Conservation (phyloP, 2,113 vertebrate genomes). For the Poeciliopsis occidentalis region DNA sequence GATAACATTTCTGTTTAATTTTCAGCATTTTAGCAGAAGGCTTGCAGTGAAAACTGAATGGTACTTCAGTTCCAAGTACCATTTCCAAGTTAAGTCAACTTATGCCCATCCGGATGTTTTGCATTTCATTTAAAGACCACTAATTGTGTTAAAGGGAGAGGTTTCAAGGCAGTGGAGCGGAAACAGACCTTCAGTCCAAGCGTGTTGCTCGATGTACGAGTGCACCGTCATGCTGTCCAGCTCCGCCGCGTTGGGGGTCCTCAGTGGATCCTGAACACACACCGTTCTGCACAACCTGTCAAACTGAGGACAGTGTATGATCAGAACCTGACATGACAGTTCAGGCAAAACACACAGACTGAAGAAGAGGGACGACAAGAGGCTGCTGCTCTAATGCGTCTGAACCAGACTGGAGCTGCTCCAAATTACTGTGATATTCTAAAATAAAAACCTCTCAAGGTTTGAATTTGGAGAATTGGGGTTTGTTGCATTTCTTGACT, state of each 20-base stretch:
- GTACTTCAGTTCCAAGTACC: too few relatives aligned
- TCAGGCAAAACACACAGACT: slow-evolving; percentile 23
- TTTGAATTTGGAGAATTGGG: not conserved
- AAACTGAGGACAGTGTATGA: slow-evolving; percentile 57
- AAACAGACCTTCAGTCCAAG: slow-evolving; percentile 75
- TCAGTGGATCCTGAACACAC: slow-evolving; percentile 65
- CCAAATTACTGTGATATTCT: not conserved
- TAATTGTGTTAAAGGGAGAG: not conserved
- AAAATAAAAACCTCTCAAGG: not conserved
- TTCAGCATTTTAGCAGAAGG: too few relatives aligned
- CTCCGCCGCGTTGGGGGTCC: slow-evolving; percentile 65
- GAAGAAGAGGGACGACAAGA: slow-evolving; percentile 18
- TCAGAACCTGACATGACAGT: slow-evolving; percentile 12
- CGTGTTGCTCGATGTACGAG: slow-evolving; percentile 65
- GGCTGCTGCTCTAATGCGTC: slow-evolving; percentile 10
- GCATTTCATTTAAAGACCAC: not conserved
- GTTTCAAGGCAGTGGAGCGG: not conserved
- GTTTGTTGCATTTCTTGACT: not conserved
- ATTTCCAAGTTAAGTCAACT: not conserved
- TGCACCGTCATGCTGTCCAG: slow-evolving; percentile 78
- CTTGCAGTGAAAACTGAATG: too few relatives aligned
- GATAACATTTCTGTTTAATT: too few relatives aligned
- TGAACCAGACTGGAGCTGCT: not conserved
- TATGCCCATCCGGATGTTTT: not conserved
- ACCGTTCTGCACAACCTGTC: slow-evolving; percentile 68